Evolutionary conservation across 2,888 invertebrate genomes (phyloP), one percentile per base, ranked within the genome.

Genomic region (Megaustenia siamemsis): DNA sequence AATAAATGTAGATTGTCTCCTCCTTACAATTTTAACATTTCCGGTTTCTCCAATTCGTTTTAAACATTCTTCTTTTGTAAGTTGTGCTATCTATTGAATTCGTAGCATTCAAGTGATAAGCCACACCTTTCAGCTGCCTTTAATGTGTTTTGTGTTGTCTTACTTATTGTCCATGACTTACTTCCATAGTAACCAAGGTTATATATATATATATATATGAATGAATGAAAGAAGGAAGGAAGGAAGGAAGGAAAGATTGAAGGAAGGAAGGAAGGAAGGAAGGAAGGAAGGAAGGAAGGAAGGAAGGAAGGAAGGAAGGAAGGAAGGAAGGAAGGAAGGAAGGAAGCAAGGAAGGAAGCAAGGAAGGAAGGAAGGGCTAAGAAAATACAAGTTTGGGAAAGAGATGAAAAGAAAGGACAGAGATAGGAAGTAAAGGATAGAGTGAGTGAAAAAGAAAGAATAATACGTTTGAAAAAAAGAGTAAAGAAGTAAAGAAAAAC

Each of bases 241-340:
- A 24, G 49, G 49, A 69, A n/a, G 69, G 35, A 71, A 45, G 53
- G 24, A 81, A 28, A 71, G 24, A 81, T 28, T 69, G 38, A 71
- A 45, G 35, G 18, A 45, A 45, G 63, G 32, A 68, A n/a, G 68
- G 32, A 45, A 40, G 68, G 68, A 45, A 32, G 56, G 38, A 71
- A 53, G 35, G 38, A 24, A 49, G 18, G 49, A 49, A 49, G 49
- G 18, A 49, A 18, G 18, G 18, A 18, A 49, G 18, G 49, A 49
- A 49, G 49, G 18, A 49, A 18, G 18, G 18, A 18, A 49, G 18
- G 49, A 49, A 49, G 49, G 18, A 49, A 18, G 18, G 53, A 53
- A 45, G 53, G 71, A 71, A 45, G 68, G 56, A 71, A 32, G 71
- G 56, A 49, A 45, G 71, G 81, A 81, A 4, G 68, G 56, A 63